Base-by-base conservation (phyloP, 2,113 vertebrate genomes). In the Phoenicopterus ruber region DNA sequence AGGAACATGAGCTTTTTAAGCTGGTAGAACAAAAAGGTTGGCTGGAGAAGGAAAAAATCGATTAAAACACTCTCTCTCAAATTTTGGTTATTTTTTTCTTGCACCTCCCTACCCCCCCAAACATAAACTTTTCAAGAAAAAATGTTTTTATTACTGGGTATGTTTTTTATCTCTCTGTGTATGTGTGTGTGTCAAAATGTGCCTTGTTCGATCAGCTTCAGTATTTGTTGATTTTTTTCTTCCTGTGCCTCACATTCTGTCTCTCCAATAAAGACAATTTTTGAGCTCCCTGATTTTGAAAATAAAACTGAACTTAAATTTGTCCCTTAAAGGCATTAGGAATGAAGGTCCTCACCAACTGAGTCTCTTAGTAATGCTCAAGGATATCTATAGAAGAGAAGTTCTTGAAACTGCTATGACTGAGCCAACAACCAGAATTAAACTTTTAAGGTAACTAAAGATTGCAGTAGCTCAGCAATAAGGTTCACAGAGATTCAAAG, bases 101-200 rank as follows among this genome's bases (percentile, higher is more conserved):
- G 18, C 6, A 46, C 4, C 1, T 0, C 16, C 57, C 11, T 86
- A 7, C 7, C 10, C 9, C 11, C 19, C 6, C 10, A 40, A 32
- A 22, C 24, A 18, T 25, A 59, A 90, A n/a, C 1, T 67, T 78
- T 55, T 55, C 13, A 76, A 44, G 31, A 6, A 54, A 70, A 40
- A 50, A 28, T 0, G 0, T 52, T 11, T 42, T 71, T 0, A 17
- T 76, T 79, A 58, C n/a, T 67, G 17, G 5, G 3, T 58, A 18
- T 50, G 11, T 1, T 31, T 31, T 65, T 78, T 47, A 16, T 25
- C 17, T n/a, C 5, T 36, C 6, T 47, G 2, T 52, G 5, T 54
- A 29, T 54, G 24, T 52, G 5, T 54, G 29, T 54, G 24, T 1
- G 9, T n/a, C 14, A 73, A 76, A 84, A 87, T 8, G 4, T 29